Evolutionary conservation across 92 coral and sea anemone genomes (phyloP).

Genomic region (Porites cylindrica): DNA sequence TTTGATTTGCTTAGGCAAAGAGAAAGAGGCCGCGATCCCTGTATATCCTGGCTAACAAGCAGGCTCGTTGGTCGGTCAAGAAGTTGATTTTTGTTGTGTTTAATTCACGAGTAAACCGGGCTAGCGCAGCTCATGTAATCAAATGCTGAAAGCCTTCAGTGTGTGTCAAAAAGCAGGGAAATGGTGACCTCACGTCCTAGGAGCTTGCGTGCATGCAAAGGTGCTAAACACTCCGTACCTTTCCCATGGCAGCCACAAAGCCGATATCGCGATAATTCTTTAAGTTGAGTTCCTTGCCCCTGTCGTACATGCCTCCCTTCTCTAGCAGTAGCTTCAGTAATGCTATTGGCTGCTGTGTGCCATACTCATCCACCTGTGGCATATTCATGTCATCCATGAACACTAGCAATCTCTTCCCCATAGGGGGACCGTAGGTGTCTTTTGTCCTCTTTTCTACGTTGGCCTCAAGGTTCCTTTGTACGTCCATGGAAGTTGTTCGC

Average conservation of each 20-base stretch:
- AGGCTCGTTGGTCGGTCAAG: too few relatives aligned
- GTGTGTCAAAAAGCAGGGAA: too few relatives aligned
- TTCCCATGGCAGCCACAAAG: conserved; percentile 99
- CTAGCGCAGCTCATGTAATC: too few relatives aligned
- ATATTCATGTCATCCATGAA: conserved; percentile 99
- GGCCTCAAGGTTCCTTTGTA: conserved; percentile 98
- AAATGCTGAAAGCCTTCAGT: too few relatives aligned
- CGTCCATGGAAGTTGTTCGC: conserved; percentile 99
- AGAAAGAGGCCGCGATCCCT: too few relatives aligned
- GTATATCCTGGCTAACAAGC: too few relatives aligned
- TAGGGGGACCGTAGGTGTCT: conserved; percentile 99
- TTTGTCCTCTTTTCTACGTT: conserved; percentile 99
- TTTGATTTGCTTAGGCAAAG: too few relatives aligned
- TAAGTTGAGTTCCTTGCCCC: conserved; percentile 97
- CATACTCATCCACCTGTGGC: conserved; percentile 99
- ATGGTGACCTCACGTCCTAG: not conserved
- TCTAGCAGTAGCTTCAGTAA: conserved; percentile 92
- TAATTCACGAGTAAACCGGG: too few relatives aligned
- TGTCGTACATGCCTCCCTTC: conserved; percentile 98
- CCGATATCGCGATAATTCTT: conserved; percentile 98
- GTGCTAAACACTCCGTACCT: conserved; percentile 59
- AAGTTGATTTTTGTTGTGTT: too few relatives aligned
- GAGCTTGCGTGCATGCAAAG: not conserved
- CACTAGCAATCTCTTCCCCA: conserved; percentile 97
- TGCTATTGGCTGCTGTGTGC: conserved; percentile 99